phyloP scores from a whole-genome alignment of 2,113 vertebrate genomes.

The Neomonachus schauinslandi region DNA sequence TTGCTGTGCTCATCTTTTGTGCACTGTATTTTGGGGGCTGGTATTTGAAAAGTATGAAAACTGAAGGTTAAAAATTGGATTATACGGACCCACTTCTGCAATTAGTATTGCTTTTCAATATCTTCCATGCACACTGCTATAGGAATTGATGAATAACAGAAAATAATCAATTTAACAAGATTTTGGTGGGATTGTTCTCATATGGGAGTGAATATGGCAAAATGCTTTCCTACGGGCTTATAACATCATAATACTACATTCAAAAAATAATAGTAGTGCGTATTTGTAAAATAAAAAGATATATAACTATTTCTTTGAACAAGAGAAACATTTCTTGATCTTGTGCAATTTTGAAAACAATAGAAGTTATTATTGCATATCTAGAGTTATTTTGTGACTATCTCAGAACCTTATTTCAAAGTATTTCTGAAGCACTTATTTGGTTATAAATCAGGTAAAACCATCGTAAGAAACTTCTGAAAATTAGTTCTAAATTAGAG shows the following conservation, averaged over 20 bases:
- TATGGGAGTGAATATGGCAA: not conserved
- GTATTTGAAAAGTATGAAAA: conserved; percentile 18
- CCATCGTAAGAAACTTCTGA: not conserved
- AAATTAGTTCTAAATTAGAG: conserved; percentile 16
- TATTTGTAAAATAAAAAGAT: not conserved
- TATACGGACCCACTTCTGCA: not conserved
- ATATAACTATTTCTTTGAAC: not conserved
- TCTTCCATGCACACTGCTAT: not conserved
- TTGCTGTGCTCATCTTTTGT: not conserved
- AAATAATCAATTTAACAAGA: not conserved
- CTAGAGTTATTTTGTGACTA: not conserved
- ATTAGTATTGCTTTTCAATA: not conserved
- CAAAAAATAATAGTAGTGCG: not conserved
- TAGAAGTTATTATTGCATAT: not conserved
- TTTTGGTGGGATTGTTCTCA: not conserved
- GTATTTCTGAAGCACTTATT: not conserved
- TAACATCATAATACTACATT: not conserved
- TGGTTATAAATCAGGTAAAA: not conserved
- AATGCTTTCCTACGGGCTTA: not conserved
- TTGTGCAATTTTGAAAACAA: not conserved
- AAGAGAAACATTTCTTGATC: not conserved
- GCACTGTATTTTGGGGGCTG: not conserved
- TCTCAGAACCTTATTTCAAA: not conserved
- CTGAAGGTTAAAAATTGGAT: not conserved
- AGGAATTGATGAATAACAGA: not conserved